Evolutionary conservation across 1,140 invertebrate genomes (phyloP).

Genomic region (Microplitis demolitor): DNA sequence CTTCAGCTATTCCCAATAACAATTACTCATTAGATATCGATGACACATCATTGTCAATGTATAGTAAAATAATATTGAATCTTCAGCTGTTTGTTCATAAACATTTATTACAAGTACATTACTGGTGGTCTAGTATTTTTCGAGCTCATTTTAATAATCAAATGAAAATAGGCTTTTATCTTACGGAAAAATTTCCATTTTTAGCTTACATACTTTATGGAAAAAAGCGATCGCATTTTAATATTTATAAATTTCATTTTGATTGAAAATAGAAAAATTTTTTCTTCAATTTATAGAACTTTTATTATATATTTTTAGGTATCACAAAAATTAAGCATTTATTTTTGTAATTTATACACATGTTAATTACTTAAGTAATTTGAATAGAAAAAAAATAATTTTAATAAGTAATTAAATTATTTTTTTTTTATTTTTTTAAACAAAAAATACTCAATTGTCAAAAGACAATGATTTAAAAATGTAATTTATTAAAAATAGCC

Average conservation of each 20-base stretch:
- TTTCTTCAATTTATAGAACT: too few species aligned
- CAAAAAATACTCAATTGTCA: background rate
- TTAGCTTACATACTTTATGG: constrained; percentile 52
- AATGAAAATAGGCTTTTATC: constrained; percentile 54
- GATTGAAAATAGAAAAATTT: constrained; percentile 30
- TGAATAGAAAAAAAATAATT: too few species aligned
- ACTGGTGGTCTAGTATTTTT: constrained; percentile 54
- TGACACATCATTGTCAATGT: constrained; percentile 38
- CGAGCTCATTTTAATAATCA: constrained; percentile 53
- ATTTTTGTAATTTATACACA: background rate
- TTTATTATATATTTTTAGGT: background rate
- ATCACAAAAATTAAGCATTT: background rate
- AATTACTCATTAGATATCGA: constrained; percentile 50
- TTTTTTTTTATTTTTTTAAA: too few species aligned
- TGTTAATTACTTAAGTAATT: background rate
- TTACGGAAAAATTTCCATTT: constrained; percentile 51
- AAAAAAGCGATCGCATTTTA: constrained; percentile 40
- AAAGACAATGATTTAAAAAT: background rate
- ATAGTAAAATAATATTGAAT: constrained; percentile 55
- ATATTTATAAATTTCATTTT: constrained; percentile 48
- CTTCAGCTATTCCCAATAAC: constrained; percentile 46
- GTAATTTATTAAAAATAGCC: background rate
- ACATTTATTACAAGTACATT: constrained; percentile 45
- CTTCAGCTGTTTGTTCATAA: constrained; percentile 56
- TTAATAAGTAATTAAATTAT: too few species aligned